Conservation (phyloP, 2,888 invertebrate genomes). For the Teinopalpus imperialis region DNA sequence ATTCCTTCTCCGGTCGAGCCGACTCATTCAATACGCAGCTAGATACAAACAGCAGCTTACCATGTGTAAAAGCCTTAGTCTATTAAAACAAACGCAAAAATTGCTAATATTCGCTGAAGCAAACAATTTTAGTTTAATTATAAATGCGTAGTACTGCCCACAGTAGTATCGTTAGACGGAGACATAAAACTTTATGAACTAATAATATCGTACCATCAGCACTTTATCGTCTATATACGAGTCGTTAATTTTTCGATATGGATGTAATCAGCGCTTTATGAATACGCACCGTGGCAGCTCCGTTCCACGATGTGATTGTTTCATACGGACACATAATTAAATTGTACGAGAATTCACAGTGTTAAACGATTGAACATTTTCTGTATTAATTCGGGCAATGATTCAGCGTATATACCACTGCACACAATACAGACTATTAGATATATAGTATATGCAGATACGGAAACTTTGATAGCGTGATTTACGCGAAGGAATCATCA, state of each 20-base stretch:
- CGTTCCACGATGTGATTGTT: slow-evolving; percentile 5
- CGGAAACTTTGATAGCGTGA: no score
- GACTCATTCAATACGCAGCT: no score
- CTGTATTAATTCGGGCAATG: no score
- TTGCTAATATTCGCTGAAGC: no score
- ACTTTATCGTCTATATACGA: slow-evolving; percentile 42
- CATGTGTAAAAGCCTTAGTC: no score
- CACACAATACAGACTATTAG: no score
- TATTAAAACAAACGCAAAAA: no score
- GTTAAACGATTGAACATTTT: neutral
- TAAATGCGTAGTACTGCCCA: neutral
- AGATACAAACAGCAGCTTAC: no score
- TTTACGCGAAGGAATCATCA: no score
- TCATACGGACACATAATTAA: neutral
- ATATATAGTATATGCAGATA: no score
- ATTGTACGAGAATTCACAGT: neutral
- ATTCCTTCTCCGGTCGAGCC: no score
- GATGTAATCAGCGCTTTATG: slow-evolving; percentile 36
- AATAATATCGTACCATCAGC: slow-evolving; percentile 40
- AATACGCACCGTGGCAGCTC: slow-evolving; percentile 9
- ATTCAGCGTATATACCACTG: no score
- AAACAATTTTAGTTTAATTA: slow-evolving; percentile 7
- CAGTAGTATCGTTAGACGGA: slow-evolving; percentile 28
- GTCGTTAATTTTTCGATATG: slow-evolving; percentile 40
- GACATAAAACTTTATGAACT: slow-evolving; percentile 42